Conservation (phyloP, 2,113 vertebrate species). For the Xenopus borealis region DNA sequence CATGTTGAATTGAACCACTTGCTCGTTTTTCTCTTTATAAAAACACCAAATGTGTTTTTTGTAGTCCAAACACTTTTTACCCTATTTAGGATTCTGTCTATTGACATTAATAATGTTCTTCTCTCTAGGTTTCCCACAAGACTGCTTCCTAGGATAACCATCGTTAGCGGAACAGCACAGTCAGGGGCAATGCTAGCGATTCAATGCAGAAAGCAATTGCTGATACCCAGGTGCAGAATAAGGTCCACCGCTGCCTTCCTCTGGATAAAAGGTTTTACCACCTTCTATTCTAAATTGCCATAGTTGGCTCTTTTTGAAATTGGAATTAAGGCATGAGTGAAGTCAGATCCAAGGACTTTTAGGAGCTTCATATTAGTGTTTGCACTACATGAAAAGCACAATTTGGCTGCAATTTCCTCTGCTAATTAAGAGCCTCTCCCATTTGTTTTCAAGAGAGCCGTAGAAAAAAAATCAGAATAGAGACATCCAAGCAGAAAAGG, state of each 20-base stretch:
- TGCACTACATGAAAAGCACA: slow-evolving; percentile 35
- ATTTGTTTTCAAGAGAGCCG: not conserved
- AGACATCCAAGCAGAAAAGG: not conserved
- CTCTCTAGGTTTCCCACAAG: too few relatives aligned
- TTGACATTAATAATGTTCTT: not conserved
- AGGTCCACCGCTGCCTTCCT: slow-evolving; percentile 7
- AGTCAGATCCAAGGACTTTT: slow-evolving; percentile 34
- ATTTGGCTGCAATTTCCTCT: slow-evolving; percentile 15
- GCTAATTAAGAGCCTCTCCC: slow-evolving; percentile 41
- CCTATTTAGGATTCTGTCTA: not conserved
- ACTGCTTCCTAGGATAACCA: not conserved
- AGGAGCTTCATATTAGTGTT: slow-evolving; percentile 31
- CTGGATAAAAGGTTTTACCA: slow-evolving; percentile 43
- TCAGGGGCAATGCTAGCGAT: not conserved
- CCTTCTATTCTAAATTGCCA: slow-evolving; percentile 36
- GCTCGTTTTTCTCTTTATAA: too few relatives aligned
- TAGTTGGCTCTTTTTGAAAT: slow-evolving; percentile 41
- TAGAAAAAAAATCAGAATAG: slow-evolving; percentile 16
- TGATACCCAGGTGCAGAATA: slow-evolving; percentile 40
- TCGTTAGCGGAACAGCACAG: not conserved
- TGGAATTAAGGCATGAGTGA: slow-evolving; percentile 39
- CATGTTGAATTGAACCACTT: too few relatives aligned
- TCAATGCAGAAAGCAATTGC: slow-evolving; percentile 5
- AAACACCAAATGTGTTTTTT: not conserved
- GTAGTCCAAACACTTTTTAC: not conserved